phyloP scores from a whole-genome alignment of 2,888 invertebrate genomes.

The Noctua fimbriata region DNA sequence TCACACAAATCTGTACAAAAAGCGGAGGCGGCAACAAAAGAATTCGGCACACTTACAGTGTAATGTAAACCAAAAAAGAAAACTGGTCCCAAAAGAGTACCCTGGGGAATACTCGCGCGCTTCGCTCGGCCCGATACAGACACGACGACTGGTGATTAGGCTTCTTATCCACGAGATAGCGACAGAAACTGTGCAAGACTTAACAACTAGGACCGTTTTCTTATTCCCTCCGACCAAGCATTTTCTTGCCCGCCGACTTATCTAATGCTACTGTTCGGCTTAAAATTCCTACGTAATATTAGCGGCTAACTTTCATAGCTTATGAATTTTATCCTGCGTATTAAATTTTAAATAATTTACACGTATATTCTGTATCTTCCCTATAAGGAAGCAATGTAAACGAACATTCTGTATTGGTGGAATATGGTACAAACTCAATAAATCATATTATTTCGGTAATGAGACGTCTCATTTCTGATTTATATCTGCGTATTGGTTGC shows the following conservation, averaged over 20 bases:
- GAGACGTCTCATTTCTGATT: conserved; percentile 88
- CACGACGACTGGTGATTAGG: conserved; percentile 90
- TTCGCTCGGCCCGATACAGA: conserved; percentile 88
- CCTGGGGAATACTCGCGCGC: conserved; percentile 87
- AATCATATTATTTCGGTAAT: conserved; percentile 81
- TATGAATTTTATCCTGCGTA: conserved; percentile 76
- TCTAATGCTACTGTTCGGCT: conserved; percentile 85
- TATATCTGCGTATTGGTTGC: conserved; percentile 81
- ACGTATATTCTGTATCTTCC: conserved; percentile 50
- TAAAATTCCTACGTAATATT: conserved; percentile 87
- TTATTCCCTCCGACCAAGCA: conserved; percentile 89
- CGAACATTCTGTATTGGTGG: conserved; percentile 1
- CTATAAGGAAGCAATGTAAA: conserved; percentile 16
- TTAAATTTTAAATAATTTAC: conserved; percentile 64
- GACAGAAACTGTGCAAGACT: conserved; percentile 90
- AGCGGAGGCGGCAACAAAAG: conserved; percentile 86
- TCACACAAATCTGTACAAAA: conserved; percentile 85
- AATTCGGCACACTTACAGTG: conserved; percentile 89
- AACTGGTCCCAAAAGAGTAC: conserved; percentile 89
- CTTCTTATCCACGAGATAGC: conserved; percentile 90
- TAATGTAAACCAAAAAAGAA: conserved; percentile 90
- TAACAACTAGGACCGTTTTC: conserved; percentile 90
- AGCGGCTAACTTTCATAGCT: conserved; percentile 80
- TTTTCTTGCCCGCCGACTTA: conserved; percentile 88
- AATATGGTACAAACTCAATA: conserved; percentile 68